Evolutionary conservation across 2,888 invertebrate genomes (phyloP), one percentile per base, ranked within the genome.

Genomic region (Aphodius sticticus): DNA sequence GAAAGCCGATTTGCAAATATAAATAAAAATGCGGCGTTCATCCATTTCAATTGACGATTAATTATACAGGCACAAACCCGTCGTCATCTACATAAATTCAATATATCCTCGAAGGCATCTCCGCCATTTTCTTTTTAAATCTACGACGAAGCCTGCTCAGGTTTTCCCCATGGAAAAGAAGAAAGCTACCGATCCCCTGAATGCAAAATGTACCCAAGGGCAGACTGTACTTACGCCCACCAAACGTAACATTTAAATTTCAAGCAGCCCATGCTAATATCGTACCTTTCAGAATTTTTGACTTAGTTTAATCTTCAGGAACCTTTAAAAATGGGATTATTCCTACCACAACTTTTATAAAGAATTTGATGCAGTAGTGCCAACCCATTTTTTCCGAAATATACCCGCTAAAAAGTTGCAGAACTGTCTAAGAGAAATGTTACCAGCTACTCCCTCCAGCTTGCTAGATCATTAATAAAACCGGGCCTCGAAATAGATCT

Each of bases 171-270:
- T 53, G 53, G 53, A 53, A 53, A 53, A 26, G 26, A 53, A 53
- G 53, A 53, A 53, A 12, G 12, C 53, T 53, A 53, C 53, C 9
- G 53, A 53, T 1, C 53, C 53, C 53, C 12, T 53, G 53, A 53
- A 53, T 53, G 12, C 53, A 53, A 12, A 53, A 53, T 53, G 7
- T 53, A 53, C 53, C 53, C 53, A 53, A 53, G 53, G 53, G 53
- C 12, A 53, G 53, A 53, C 53, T 1, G 53, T 26, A 53, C 53
- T 53, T 53, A 12, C 7, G 2, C 53, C 1, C 53, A 53, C 2
- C 81, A 82, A 83, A 82, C 80, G 81, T 77, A 81, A 81, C 80
- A 83, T 83, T 82, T 82, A 82, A 83, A 83, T 82, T 82, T 80
- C 82, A 82, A 82, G 82, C 82, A 82, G 81, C 78, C 26, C 26